Percentiles rank a stretch among this genome's conserved stretches.
Conservation (phyloP, 1,140 invertebrate genomes). For the Cotesia vestalis region DNA sequence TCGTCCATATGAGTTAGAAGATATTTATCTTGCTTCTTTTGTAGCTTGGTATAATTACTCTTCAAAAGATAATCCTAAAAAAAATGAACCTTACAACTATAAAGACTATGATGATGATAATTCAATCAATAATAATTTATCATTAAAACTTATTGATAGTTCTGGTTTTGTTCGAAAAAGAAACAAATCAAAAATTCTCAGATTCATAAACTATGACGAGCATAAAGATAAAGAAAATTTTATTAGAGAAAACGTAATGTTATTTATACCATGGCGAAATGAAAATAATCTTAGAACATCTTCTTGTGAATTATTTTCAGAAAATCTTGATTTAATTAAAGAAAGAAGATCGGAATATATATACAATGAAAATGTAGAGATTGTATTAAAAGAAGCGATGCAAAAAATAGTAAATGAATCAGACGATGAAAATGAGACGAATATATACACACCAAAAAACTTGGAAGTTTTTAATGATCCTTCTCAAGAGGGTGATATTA, state of each 20-base stretch:
- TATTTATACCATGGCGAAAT: conserved; percentile 46
- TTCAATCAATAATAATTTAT: not conserved
- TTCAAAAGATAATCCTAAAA: conserved; percentile 1
- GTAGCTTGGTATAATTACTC: conserved; percentile 17
- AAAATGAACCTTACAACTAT: conserved; percentile 5
- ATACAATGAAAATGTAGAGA: conserved; percentile 2
- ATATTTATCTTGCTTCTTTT: conserved; percentile 33
- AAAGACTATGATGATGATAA: conserved; percentile 25
- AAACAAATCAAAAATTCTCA: conserved; percentile 17
- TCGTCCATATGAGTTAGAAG: conserved; percentile 1
- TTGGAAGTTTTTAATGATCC: too few relatives aligned
- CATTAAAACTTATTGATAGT: too few relatives aligned
- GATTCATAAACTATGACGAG: conserved; percentile 35
- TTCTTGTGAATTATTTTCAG: conserved; percentile 33
- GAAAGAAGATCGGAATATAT: conserved; percentile 30
- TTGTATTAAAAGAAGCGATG: not conserved
- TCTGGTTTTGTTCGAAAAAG: conserved; percentile 8
- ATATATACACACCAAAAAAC: too few relatives aligned
- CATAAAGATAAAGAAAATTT: conserved; percentile 42
- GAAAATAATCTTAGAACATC: conserved; percentile 40
- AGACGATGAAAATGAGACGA: not conserved
- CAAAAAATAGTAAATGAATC: not conserved
- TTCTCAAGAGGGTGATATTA: too few relatives aligned
- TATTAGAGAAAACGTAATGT: conserved; percentile 43
- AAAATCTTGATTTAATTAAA: conserved; percentile 3